Percentiles rank a stretch among this genome's conserved stretches.
phyloP scores from a whole-genome alignment of 2,797 vertebrate species.

The Pantherophis vulpinus region DNA sequence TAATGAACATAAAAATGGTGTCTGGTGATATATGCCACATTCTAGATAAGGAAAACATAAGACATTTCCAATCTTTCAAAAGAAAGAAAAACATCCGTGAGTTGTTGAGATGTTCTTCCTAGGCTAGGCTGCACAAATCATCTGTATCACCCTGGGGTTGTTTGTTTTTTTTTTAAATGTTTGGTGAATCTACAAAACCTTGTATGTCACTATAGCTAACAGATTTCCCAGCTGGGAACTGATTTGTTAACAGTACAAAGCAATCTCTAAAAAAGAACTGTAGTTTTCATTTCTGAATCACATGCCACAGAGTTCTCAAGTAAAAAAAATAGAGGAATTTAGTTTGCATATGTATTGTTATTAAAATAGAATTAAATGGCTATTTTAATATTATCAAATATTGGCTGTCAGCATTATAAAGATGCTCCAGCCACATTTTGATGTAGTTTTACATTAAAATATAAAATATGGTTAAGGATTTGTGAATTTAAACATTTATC shows the following conservation, averaged over 20 bases:
- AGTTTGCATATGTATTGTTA: neutral
- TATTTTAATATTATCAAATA: neutral
- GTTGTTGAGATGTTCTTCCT: constrained; percentile 35
- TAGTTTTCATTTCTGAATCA: neutral
- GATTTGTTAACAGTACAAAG: neutral
- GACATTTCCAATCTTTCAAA: constrained; percentile 35
- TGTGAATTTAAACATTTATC: neutral
- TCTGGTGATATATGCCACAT: constrained; percentile 19
- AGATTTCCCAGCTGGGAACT: neutral
- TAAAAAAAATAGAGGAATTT: neutral
- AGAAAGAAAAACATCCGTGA: constrained; percentile 34
- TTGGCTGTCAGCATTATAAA: neutral
- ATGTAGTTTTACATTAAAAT: neutral
- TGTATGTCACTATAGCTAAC: too few relatives aligned
- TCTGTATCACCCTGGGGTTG: neutral
- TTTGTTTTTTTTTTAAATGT: neutral
- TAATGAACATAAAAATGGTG: constrained; percentile 14
- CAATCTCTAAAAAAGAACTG: neutral
- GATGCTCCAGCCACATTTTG: neutral
- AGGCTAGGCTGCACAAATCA: neutral
- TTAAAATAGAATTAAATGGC: neutral
- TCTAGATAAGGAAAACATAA: constrained; percentile 3
- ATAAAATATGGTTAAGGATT: neutral
- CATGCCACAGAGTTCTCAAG: neutral
- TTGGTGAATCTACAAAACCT: neutral